A percentile compares a stretch with the other conserved stretches of the same genome.
These are phyloP conservation scores for Helicoverpa zea DNA, from an alignment of 1,140 invertebrate species.

Conservation along the genomic window DNA sequence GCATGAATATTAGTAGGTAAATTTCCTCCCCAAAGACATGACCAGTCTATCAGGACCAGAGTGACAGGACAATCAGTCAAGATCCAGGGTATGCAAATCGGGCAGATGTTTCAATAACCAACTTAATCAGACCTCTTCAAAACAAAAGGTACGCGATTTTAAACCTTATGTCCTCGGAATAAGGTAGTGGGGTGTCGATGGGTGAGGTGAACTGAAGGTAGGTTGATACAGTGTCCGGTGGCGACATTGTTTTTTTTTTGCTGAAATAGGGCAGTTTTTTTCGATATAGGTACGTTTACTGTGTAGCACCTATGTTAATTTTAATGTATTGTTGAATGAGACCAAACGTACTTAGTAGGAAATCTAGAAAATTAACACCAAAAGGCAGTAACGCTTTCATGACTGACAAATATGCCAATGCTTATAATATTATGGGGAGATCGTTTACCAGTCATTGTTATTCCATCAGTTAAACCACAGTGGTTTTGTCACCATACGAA, in stretches of 20 bases:
- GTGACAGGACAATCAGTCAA: slow-evolving; percentile 73
- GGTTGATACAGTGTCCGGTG: slow-evolving; percentile 33
- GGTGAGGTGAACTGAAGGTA: too few relatives aligned
- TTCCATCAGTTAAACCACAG: too few relatives aligned
- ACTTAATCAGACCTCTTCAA: background rate
- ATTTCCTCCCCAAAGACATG: slow-evolving; percentile 11
- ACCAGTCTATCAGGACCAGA: slow-evolving; percentile 9
- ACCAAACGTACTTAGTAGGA: too few relatives aligned
- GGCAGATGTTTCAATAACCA: slow-evolving; percentile 63
- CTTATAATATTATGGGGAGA: too few relatives aligned
- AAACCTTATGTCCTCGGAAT: slow-evolving; percentile 3
- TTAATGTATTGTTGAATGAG: background rate
- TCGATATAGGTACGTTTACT: background rate
- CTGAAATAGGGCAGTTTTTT: slow-evolving; percentile 49
- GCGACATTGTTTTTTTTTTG: slow-evolving; percentile 36
- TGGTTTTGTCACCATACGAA: too few relatives aligned
- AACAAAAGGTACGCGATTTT: background rate
- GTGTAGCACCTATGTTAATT: background rate
- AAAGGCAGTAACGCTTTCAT: background rate
- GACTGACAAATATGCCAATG: too few relatives aligned
- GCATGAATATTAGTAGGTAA: background rate
- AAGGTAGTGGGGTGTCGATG: background rate
- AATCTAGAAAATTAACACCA: too few relatives aligned
- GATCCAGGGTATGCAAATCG: slow-evolving; percentile 65
- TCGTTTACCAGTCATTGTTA: too few relatives aligned